A percentile compares a stretch with the other conserved stretches of the same genome.
Conservation (phyloP, 2,113 vertebrate genomes). For the Thymallus thymallus region DNA sequence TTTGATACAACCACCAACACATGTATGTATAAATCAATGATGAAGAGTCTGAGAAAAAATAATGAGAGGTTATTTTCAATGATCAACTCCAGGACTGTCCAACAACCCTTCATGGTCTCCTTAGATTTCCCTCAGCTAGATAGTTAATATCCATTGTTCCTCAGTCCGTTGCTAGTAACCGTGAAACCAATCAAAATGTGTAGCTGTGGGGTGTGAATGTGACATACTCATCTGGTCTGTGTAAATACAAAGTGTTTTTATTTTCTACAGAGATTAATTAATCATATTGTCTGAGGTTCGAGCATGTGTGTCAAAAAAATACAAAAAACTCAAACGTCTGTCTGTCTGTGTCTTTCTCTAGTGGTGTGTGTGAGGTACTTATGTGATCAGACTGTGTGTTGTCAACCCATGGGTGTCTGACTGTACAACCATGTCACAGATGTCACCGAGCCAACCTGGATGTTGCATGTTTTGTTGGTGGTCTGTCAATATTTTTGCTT, state of each 20-base stretch:
- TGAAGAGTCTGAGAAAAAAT: neutral
- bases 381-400: conserved; percentile 76
- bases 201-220: conserved; percentile 76
- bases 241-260: conserved; percentile 88
- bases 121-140: conserved; percentile 49
- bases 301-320: conserved; percentile 86
- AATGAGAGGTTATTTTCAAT: neutral
- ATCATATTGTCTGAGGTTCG: conserved; percentile 80
- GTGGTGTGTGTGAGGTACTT: conserved; percentile 68
- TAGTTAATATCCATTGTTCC: conserved; percentile 36
- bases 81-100: neutral
- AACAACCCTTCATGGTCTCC: conserved; percentile 31
- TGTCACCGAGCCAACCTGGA: conserved; percentile 75
- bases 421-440: conserved; percentile 68
- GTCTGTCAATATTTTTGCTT: conserved; percentile 83
- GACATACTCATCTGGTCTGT: conserved; percentile 82
- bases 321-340: conserved; percentile 73
- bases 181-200: conserved; percentile 65
- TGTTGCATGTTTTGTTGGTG: conserved; percentile 95
- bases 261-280: conserved; percentile 86
- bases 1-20: neutral
- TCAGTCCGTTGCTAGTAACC: conserved; percentile 57
- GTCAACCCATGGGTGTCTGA: conserved; percentile 74
- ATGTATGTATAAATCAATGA: neutral
- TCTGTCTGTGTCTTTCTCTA: conserved; percentile 76